Evolutionary conservation across 2,113 vertebrate genomes (phyloP).

Genomic region (Rousettus leschenaultii): DNA sequence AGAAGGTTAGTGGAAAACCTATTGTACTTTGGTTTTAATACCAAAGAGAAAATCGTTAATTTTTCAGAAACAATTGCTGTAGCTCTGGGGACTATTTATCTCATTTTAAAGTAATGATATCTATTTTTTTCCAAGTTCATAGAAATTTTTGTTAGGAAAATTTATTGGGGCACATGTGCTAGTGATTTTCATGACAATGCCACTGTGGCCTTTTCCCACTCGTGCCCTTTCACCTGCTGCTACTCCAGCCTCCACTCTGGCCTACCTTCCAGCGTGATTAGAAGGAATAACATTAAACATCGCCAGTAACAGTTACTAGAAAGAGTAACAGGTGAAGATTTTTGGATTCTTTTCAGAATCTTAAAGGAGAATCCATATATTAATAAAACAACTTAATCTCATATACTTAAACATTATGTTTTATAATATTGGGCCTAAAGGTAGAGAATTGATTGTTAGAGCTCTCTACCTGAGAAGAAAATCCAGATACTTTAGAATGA

Average conservation of each 20-base stretch:
- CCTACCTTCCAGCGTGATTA: accelerated
- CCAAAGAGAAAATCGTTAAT: background rate
- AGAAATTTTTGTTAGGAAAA: background rate
- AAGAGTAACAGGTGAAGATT: slow-evolving; percentile 74
- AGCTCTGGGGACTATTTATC: background rate
- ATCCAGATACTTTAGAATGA: slow-evolving; percentile 84
- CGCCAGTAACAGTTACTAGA: slow-evolving; percentile 67
- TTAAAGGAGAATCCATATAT: slow-evolving; percentile 69
- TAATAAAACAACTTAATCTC: slow-evolving; percentile 79
- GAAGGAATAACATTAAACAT: slow-evolving; percentile 78
- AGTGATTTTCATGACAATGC: background rate
- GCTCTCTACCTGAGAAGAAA: slow-evolving; percentile 81
- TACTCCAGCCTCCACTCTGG: background rate
- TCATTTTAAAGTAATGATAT: background rate
- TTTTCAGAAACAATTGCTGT: slow-evolving; percentile 25
- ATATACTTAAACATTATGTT: slow-evolving; percentile 85
- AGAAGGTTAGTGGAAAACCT: background rate
- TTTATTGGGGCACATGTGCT: background rate
- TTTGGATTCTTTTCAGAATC: slow-evolving; percentile 74
- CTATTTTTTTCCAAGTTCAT: slow-evolving; percentile 10
- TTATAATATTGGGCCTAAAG: slow-evolving; percentile 82
- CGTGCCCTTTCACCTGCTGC: background rate
- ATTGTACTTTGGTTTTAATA: background rate
- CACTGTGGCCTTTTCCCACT: background rate
- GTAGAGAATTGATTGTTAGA: slow-evolving; percentile 83